Conservation (phyloP, 1,140 invertebrate species). For the Conus betulinus region DNA sequence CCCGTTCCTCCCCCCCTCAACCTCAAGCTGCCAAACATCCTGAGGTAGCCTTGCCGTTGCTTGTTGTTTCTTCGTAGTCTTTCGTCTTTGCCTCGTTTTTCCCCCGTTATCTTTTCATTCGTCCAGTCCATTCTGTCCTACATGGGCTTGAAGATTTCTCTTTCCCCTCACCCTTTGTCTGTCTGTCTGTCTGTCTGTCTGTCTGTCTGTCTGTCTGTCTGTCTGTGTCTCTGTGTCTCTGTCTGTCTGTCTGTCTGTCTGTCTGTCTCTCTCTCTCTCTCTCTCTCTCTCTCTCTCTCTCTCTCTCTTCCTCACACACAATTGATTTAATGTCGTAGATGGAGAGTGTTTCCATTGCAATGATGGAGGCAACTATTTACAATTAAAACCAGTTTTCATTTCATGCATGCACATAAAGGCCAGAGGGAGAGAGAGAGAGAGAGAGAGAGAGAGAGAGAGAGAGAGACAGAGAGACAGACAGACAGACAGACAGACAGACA, state of each 20-base stretch:
- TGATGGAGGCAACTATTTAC: no score
- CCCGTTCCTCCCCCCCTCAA: background rate
- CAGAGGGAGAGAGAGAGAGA: no score
- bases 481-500: no score
- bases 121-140: background rate
- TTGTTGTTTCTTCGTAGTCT: background rate
- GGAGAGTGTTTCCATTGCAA: no score
- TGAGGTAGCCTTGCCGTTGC: background rate
- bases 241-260: background rate
- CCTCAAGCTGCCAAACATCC: background rate
- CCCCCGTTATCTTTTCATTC: background rate
- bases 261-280: background rate
- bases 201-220: background rate
- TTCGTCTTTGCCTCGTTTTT: background rate
- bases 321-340: no score
- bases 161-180: background rate
- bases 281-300: background rate
- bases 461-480: no score
- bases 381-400: no score
- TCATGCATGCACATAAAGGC: no score
- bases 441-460: no score
- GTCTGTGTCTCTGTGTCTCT: background rate
- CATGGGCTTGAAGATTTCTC: no score
- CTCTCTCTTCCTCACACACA: background rate
- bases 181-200: background rate